These are phyloP conservation scores for Saccostrea cuccullata DNA, from an alignment of 1,140 invertebrate genomes.

Conservation along the genomic window DNA sequence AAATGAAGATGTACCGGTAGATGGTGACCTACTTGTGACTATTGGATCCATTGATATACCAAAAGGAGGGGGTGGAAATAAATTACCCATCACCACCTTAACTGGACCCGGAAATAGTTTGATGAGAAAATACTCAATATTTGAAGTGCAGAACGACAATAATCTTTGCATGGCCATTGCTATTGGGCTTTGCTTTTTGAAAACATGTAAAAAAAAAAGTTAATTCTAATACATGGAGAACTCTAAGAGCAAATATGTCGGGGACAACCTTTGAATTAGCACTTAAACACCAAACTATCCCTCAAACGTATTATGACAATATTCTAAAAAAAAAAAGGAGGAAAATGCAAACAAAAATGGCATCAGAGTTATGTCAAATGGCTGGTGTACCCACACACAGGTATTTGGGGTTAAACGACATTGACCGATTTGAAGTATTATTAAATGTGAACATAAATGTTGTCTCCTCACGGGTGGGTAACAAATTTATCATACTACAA, in stretches of 20 bases:
- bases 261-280: neutral
- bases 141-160: constrained; percentile 1
- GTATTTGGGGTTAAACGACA: too few species aligned
- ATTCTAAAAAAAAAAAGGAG: neutral
- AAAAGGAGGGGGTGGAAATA: neutral
- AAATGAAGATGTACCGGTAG: neutral
- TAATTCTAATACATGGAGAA: neutral
- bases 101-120: neutral
- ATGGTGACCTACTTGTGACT: neutral
- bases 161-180: constrained; percentile 18
- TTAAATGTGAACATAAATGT: constrained; percentile 41
- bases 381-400: neutral
- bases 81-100: neutral
- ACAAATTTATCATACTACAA: constrained; percentile 36
- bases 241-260: neutral
- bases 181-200: neutral
- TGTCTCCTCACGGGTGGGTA: constrained; percentile 28
- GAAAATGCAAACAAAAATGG: neutral
- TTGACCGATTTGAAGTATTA: constrained; percentile 14
- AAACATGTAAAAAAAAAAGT: constrained; percentile 25
- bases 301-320: neutral
- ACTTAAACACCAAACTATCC: constrained; percentile 22
- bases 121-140: neutral
- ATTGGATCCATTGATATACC: neutral
- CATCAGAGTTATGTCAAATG: neutral